Evolutionary conservation across 1,140 invertebrate genomes (phyloP), one percentile per base, ranked within the genome.

Genomic region (Eciton burchellii): DNA sequence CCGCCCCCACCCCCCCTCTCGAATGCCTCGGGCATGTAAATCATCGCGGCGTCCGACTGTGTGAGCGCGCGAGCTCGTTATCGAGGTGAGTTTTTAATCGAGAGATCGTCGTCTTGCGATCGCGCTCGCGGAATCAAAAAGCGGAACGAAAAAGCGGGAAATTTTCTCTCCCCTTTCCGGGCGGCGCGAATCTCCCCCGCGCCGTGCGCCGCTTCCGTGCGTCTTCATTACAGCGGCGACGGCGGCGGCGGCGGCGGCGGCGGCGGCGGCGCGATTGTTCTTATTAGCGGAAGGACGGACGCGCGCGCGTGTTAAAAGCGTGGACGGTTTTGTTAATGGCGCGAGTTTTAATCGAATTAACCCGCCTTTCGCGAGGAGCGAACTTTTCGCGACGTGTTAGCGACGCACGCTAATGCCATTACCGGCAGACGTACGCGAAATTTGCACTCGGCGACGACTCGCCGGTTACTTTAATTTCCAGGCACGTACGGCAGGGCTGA

Each of bases 361-460:
- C 45, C 8, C 71, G 35, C 57, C 85, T 52, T 86, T 68, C 57
- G 77, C 76, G 79, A 79, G 56, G 63, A 70, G 56, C 63, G 49
- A 79, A 79, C 74, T 79, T 79, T 79, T 79, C 41, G 74, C 63
- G 63, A 79, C 49, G 74, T 79, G 72, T 74, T 74, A 74, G 72
- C 72, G 72, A 74, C 72, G 72, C 57, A 79, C 74, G 74, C 63
- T 87, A 87, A 87, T 86, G 72, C 52, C 68, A 74, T 87, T 87
- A 83, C 65, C 26, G 49, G 52, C 57, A 35, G 65, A 72, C 54
- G 79, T 71, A 56, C 56, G 72, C 71, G 72, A 71, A 19, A 81
- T 60, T 62, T 62, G 45, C 76, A 77, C 56, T 77, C 68, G 45
- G 41, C 66, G 60, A 35, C 47, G 72, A 56, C 21, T 70, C 74